Percentiles rank a stretch among this genome's conserved stretches.
These are phyloP conservation scores for Xenopus petersii DNA, from an alignment of 2,797 vertebrate species.

Conservation along the genomic window DNA sequence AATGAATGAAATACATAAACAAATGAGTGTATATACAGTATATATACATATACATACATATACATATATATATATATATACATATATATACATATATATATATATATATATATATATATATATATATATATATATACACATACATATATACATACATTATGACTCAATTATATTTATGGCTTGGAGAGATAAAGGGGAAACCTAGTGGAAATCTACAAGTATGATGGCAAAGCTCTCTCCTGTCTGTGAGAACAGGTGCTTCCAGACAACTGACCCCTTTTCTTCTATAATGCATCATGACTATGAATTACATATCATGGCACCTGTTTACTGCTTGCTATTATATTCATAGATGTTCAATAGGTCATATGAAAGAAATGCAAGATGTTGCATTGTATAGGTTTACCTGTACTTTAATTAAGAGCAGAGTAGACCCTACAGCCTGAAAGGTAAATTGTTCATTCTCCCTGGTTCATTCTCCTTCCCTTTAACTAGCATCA, in stretches of 20 bases:
- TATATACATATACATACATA: no score
- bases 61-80: no score
- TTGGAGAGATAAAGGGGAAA: no score
- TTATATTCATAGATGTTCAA: neutral
- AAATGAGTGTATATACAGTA: no score
- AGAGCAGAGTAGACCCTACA: conserved; percentile 25
- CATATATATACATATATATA: no score
- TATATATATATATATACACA: no score
- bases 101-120: no score
- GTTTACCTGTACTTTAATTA: conserved; percentile 42
- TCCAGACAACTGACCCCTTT: neutral
- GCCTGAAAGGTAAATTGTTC: conserved; percentile 46
- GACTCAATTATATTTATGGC: no score
- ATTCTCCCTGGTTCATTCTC: conserved; percentile 24
- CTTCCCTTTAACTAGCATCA: conserved; percentile 43
- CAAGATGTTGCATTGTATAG: conserved; percentile 12
- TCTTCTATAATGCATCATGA: conserved; percentile 9
- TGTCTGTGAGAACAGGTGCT: conserved; percentile 18
- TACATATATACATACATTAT: no score
- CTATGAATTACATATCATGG: conserved; percentile 25
- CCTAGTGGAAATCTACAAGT: conserved; percentile 9
- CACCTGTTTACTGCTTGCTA: conserved; percentile 19
- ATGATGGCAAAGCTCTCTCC: neutral
- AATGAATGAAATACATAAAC: no score
- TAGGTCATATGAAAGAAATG: conserved; percentile 25